Percentiles rank a stretch among this genome's conserved stretches.
phyloP scores from a whole-genome alignment of 2,888 invertebrate species.

The Agonum fuliginosum region DNA sequence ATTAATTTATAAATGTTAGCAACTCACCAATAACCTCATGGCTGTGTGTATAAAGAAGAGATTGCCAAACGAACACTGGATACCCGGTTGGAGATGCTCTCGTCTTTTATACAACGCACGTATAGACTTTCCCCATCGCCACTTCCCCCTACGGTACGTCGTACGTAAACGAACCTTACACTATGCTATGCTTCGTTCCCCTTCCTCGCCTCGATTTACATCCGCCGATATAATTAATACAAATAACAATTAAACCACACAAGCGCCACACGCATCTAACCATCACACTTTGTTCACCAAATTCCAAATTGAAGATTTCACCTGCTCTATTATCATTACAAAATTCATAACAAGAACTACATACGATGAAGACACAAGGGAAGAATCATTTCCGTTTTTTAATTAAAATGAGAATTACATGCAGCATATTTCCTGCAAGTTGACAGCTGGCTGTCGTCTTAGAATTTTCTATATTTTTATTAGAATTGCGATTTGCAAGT shows the following conservation, averaged over 20 bases:
- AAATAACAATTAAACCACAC: constrained; percentile 55
- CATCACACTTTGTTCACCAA: constrained; percentile 32
- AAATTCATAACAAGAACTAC: not conserved
- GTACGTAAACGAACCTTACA: constrained; percentile 24
- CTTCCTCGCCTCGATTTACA: constrained; percentile 67
- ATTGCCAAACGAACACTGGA: constrained; percentile 68
- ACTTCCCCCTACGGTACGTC: constrained; percentile 64
- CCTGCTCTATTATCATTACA: constrained; percentile 27
- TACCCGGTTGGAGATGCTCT: constrained; percentile 63
- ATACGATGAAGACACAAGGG: constrained; percentile 9
- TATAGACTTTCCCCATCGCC: constrained; percentile 68
- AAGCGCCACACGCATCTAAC: constrained; percentile 23
- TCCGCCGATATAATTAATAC: constrained; percentile 61
- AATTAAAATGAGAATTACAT: not conserved
- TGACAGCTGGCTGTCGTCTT: too few relatives aligned
- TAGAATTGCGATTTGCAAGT: too few relatives aligned
- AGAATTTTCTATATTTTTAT: too few relatives aligned
- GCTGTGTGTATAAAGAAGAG: constrained; percentile 63
- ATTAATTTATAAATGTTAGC: constrained; percentile 13
- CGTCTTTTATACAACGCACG: constrained; percentile 69
- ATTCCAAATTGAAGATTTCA: constrained; percentile 32
- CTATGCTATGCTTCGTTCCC: constrained; percentile 65
- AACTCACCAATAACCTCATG: constrained; percentile 72
- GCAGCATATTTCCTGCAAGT: constrained; percentile 15
- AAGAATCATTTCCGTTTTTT: not conserved